phyloP scores from a whole-genome alignment of 2,888 invertebrate species.

The Meiosimyza platycephala region DNA sequence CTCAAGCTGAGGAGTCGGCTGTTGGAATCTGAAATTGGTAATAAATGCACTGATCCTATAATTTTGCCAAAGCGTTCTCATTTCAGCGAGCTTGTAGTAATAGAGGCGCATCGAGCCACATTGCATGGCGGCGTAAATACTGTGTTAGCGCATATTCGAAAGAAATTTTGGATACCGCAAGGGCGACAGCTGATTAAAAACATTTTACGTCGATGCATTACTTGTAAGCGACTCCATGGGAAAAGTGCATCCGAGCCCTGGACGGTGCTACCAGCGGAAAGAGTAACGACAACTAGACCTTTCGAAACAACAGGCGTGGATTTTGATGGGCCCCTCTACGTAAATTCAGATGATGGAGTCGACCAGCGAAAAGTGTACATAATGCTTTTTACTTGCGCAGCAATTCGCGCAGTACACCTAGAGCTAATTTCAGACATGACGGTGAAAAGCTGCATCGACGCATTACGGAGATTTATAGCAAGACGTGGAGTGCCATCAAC shows the following conservation, averaged over 20 bases:
- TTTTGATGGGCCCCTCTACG: slow-evolving; percentile 42
- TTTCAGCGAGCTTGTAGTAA: slow-evolving; percentile 36
- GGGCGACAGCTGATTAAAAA: slow-evolving; percentile 41
- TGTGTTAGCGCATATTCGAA: slow-evolving; percentile 36
- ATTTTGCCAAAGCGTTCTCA: slow-evolving; percentile 41
- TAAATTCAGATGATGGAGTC: too few relatives aligned
- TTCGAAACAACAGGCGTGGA: slow-evolving; percentile 42
- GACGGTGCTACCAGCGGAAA: slow-evolving; percentile 36
- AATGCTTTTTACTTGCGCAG: too few relatives aligned
- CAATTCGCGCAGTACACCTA: too few relatives aligned
- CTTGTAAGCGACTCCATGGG: slow-evolving; percentile 38
- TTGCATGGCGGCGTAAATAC: slow-evolving; percentile 39
- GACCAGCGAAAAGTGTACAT: too few relatives aligned
- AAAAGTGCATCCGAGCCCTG: slow-evolving; percentile 40
- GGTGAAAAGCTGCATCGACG: slow-evolving; percentile 41
- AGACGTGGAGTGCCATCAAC: slow-evolving; percentile 34
- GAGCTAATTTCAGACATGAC: too few relatives aligned
- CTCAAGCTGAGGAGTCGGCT: slow-evolving; percentile 24
- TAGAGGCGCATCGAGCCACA: slow-evolving; percentile 37
- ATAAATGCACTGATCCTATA: slow-evolving; percentile 34
- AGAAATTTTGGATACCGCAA: slow-evolving; percentile 41
- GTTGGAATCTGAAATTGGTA: slow-evolving; percentile 25
- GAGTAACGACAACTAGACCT: slow-evolving; percentile 37
- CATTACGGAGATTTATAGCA: slow-evolving; percentile 38
- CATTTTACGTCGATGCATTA: slow-evolving; percentile 34